Evolutionary conservation across 2,113 vertebrate genomes (phyloP), one percentile per base, ranked within the genome.

Genomic region (Fulica atra): DNA sequence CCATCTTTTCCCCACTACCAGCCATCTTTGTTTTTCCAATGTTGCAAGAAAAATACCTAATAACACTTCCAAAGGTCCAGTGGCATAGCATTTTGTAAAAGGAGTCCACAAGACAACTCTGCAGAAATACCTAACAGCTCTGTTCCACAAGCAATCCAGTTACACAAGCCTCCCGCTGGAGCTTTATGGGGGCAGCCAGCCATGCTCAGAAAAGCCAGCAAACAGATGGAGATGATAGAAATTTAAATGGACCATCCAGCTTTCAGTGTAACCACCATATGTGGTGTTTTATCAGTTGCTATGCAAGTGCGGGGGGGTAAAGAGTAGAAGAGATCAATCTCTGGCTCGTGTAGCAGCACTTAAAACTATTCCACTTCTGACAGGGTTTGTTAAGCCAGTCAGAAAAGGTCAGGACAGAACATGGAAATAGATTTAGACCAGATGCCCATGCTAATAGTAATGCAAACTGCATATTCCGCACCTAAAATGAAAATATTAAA

Each of bases 181-280:
- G 68, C 18, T 63, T 94, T 56, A 78, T 7, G 26, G 63, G 42
- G 56, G 60, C 76, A 88, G 77, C 13, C 72, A 88, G 33, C 33
- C 46, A 74, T 11, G 16, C 29, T 50, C 73, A 80, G 21, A 92
- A 91, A 86, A 93, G 82, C 33, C 76, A 60, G 33, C 23, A 64
- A 94, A 74, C 90, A 84, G 85, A 86, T 71, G 48, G 56, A 92
- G 64, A 44, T 31, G 86, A 93, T 0, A 92, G 68, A 91, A 70
- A 79, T 92, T 68, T 60, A 92, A 96, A 90, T 23, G 56, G 88
- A 93, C 64, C 64, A 64, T 94, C 38, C 72, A 94, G n/a, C 15
- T 97, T 86, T 64, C 33, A 68, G 53, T 38, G 19, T n/a, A 90
- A 70, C 33, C 19, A 72, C 51, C 2, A 0, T 57, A 90, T 84